A percentile compares a stretch with the other conserved stretches of the same genome.
Conservation (phyloP, 2,888 invertebrate genomes). For the Drosophila meridiana region DNA sequence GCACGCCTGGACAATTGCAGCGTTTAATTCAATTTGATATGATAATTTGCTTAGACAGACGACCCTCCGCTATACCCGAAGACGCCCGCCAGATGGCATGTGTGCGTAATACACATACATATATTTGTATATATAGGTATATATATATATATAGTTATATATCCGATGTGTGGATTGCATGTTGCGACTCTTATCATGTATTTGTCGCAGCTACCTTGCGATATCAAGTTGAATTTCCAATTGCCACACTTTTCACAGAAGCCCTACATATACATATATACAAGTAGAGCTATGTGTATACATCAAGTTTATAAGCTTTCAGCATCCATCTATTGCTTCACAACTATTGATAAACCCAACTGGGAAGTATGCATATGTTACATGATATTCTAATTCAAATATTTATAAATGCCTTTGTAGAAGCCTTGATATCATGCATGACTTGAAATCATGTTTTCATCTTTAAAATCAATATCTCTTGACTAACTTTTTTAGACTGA, state of each 20-base stretch:
- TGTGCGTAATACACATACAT: neutral
- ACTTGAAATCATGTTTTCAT: too few species aligned
- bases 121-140: neutral
- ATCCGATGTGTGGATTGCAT: neutral
- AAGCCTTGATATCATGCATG: too few species aligned
- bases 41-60: slow-evolving; percentile 56
- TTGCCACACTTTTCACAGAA: slow-evolving; percentile 24
- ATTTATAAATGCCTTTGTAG: too few species aligned
- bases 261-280: neutral
- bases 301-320: neutral
- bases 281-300: neutral
- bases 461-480: too few species aligned
- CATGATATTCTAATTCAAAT: neutral
- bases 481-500: too few species aligned
- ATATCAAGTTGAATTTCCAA: slow-evolving; percentile 6
- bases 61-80: neutral
- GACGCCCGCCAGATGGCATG: neutral
- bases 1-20: slow-evolving; percentile 63
- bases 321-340: neutral
- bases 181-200: neutral
- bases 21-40: slow-evolving; percentile 77
- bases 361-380: neutral
- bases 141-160: neutral
- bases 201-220: neutral
- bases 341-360: neutral